A percentile compares a stretch with the other conserved stretches of the same genome.
Conservation (phyloP, 2,797 vertebrate genomes). For the Poecile montanus region DNA sequence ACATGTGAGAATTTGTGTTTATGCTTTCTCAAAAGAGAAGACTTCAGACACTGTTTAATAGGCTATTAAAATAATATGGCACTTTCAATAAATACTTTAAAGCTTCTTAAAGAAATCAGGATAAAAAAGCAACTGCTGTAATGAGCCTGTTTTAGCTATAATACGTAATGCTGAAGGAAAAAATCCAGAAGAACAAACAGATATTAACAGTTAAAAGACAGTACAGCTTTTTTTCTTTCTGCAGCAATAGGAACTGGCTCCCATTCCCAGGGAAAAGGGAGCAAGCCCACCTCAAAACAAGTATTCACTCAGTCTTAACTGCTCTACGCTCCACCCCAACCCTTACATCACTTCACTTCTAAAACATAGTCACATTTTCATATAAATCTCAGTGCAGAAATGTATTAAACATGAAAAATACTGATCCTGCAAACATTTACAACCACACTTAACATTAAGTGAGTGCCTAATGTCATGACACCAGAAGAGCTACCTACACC, state of each 20-base stretch:
- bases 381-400: conserved; percentile 64
- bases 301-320: conserved; percentile 37
- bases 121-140: conserved; percentile 85
- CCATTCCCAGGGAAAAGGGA: background rate
- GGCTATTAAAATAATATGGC: conserved; percentile 79
- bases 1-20: conserved; percentile 28
- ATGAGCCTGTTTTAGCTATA: conserved; percentile 72
- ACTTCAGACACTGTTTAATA: conserved; percentile 60
- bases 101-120: conserved; percentile 79
- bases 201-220: conserved; percentile 70
- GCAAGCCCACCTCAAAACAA: background rate
- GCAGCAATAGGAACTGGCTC: conserved; percentile 23
- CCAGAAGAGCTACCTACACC: conserved; percentile 3
- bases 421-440: conserved; percentile 34
- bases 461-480: background rate
- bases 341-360: conserved; percentile 55
- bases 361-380: conserved; percentile 59
- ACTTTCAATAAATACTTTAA: conserved; percentile 84
- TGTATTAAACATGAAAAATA: conserved; percentile 25
- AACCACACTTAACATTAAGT: background rate
- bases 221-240: conserved; percentile 73
- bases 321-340: conserved; percentile 52
- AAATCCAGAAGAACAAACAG: conserved; percentile 65
- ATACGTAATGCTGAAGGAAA: conserved; percentile 63
- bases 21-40: conserved; percentile 49